These are phyloP conservation scores for Leuciscus idus DNA, from an alignment of 2,113 vertebrate genomes.

Conservation along the genomic window DNA sequence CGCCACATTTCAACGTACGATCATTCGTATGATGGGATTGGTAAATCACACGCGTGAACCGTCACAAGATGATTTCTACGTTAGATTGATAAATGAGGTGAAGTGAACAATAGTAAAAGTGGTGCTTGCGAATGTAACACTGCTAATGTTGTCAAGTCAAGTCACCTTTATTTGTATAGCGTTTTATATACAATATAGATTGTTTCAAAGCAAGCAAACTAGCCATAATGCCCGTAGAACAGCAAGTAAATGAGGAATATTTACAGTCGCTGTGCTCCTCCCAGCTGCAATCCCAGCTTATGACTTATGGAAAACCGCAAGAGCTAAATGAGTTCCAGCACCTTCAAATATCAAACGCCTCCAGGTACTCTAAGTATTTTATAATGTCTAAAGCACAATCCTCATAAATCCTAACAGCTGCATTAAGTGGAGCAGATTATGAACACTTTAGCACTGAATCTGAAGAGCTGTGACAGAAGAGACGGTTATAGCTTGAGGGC, in stretches of 20 bases:
- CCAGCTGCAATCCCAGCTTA: conserved; percentile 4
- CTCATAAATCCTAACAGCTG: conserved; percentile 22
- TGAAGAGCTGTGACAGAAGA: conserved; percentile 69
- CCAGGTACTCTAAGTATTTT: conserved; percentile 24
- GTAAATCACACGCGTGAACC: too few species aligned
- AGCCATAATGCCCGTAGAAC: not conserved
- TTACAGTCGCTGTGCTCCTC: not conserved
- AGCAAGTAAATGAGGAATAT: not conserved
- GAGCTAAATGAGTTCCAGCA: conserved; percentile 35
- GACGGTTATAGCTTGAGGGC: conserved; percentile 59
- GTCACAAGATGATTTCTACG: too few species aligned
- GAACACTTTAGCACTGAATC: conserved; percentile 64
- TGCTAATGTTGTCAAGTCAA: not conserved
- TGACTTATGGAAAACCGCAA: conserved; percentile 26
- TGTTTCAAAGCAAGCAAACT: not conserved
- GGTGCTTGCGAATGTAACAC: not conserved
- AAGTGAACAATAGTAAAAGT: not conserved
- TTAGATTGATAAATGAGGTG: too few species aligned
- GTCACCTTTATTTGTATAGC: too few species aligned
- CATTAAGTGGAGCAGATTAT: conserved; percentile 29
- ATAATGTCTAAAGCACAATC: conserved; percentile 22
- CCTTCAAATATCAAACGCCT: conserved; percentile 10
- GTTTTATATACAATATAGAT: too few species aligned
- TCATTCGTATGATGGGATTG: too few species aligned
- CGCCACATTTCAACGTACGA: too few species aligned